Evolutionary conservation across 2,113 vertebrate genomes (phyloP).

Genomic region (Melanostigma gelatinosum): DNA sequence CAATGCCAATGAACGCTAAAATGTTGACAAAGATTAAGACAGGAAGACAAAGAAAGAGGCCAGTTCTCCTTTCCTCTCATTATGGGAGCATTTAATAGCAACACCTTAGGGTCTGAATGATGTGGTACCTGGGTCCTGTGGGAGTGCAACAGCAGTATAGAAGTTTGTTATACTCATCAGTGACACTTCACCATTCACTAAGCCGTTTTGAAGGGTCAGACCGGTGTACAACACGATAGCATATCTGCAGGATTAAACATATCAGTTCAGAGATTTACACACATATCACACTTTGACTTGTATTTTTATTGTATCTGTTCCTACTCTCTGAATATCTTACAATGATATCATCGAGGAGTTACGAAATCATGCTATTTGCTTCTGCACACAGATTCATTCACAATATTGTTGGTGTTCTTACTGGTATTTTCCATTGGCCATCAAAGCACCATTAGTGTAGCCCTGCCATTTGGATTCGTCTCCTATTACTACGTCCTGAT

Average conservation of each 20-base stretch:
- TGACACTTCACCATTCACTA: accelerated
- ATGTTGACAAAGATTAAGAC: slow-evolving; percentile 9
- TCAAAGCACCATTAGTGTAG: slow-evolving; percentile 74
- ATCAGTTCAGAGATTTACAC: neutral
- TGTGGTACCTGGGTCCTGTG: slow-evolving; percentile 60
- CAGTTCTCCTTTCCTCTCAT: neutral
- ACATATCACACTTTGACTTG: neutral
- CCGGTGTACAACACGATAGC: slow-evolving; percentile 68
- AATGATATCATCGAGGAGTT: neutral
- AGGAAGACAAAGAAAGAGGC: neutral
- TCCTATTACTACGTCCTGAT: slow-evolving; percentile 41
- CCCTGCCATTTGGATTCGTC: accelerated
- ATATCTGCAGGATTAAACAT: slow-evolving; percentile 52
- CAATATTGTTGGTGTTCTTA: slow-evolving; percentile 49
- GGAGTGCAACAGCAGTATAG: accelerated
- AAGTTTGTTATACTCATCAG: neutral
- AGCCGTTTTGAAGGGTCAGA: accelerated
- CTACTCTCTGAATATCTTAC: neutral
- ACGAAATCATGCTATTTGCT: neutral
- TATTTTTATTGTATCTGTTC: neutral
- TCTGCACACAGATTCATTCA: neutral
- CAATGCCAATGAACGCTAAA: slow-evolving; percentile 80
- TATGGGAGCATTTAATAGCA: neutral
- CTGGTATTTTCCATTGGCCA: slow-evolving; percentile 57
- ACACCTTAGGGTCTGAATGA: neutral